Base-by-base conservation (phyloP, 1,140 invertebrate species). In the Drusus annulatus region DNA sequence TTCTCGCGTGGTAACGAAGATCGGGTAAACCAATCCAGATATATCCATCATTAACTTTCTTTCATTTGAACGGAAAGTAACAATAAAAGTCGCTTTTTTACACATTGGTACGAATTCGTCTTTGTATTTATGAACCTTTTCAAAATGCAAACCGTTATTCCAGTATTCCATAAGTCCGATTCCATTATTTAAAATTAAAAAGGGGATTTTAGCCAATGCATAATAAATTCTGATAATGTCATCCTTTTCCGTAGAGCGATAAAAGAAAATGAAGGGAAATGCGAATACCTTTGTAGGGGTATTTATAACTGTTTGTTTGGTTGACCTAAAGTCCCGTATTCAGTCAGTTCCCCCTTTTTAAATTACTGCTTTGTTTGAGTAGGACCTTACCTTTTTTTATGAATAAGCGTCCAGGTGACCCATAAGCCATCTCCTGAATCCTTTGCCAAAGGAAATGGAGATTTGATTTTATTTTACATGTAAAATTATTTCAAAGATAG, bases 261-360 rank as follows among this genome's bases (percentile, higher is more conserved):
- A 68, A 68, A 31, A 31, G 63, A 45, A 21, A 25, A 4, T 21
- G 63, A 36, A 36, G 28, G 58, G 58, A 17, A 16, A 17, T 21
- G 23, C 28, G 63, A 45, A 21, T 21, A 68, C 63, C 63, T 68
- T 68, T 50, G 16, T 6, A 45, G 13, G 69, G 65, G 74, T 80
- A 82, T 82, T 80, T 80, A 82, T 80, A 82, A 80, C 81, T 82
- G 81, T 74, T 82, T 80, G 78, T 82, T 75, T 78, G 81, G 78
- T 77, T 79, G 78, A 82, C 81, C 81, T 78, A 78, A 82, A 82
- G 75, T 78, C 74, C 62, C 76, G 78, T 79, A 81, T 81, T 81
- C 77, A 76, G 80, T 79, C 69, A 75, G 36, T 45, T 45, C 36
- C 81, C 78, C 79, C 80, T 81, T 78, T 76, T 17, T n/a, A 76